phyloP scores from a whole-genome alignment of 35 echinoderm and acorn worm genomes.

The Eucidaris tribuloides region DNA sequence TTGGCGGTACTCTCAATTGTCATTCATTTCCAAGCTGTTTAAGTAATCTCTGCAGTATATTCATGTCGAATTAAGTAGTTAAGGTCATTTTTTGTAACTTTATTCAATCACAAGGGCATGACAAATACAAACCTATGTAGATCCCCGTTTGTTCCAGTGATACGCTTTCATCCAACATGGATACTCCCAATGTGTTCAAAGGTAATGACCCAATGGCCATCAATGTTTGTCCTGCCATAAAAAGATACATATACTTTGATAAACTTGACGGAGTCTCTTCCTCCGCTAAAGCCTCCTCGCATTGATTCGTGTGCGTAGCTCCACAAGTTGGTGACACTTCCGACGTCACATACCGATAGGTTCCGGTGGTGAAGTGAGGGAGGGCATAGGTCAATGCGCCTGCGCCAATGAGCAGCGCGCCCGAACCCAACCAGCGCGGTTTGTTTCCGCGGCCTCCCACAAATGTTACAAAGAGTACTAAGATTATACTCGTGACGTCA shows the following conservation, averaged over 20 bases:
- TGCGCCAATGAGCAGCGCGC: conserved; percentile 30
- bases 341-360: conserved; percentile 29
- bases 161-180: conserved; percentile 52
- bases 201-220: conserved; percentile 50
- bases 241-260: conserved; percentile 44
- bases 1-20: too few species aligned
- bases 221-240: conserved; percentile 37
- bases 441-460: conserved; percentile 71
- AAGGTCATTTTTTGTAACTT: too few species aligned
- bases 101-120: too few species aligned
- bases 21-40: too few species aligned
- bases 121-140: conserved; percentile 45
- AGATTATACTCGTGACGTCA: conserved; percentile 42
- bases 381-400: conserved; percentile 55
- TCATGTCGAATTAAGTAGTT: too few species aligned
- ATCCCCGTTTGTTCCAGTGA: conserved; percentile 23
- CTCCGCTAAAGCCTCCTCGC: not conserved
- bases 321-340: conserved; percentile 21
- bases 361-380: conserved; percentile 50
- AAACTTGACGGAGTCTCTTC: not conserved
- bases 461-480: conserved; percentile 64
- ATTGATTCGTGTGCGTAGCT: too few species aligned
- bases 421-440: conserved; percentile 33
- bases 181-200: conserved; percentile 42
- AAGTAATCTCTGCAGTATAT: too few species aligned